These are phyloP conservation scores for Acleris sparsana DNA, from an alignment of 2,888 invertebrate genomes.

Conservation along the genomic window DNA sequence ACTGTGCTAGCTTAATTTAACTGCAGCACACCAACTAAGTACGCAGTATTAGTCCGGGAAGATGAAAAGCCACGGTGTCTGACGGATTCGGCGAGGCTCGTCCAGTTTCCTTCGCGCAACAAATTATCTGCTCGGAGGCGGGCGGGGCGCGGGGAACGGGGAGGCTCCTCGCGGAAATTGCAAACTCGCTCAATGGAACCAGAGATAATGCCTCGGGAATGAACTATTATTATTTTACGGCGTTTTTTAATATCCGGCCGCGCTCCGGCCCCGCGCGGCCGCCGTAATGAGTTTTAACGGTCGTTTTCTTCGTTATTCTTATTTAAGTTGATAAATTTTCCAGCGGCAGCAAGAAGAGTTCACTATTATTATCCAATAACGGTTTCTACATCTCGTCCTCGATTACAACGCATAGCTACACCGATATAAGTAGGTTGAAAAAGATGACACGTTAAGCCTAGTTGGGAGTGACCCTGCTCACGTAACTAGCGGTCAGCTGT, in stretches of 20 bases:
- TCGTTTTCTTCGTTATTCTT: slow-evolving; percentile 10
- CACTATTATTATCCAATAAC: slow-evolving; percentile 13
- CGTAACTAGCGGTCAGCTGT: too few relatives aligned
- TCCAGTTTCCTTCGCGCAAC: slow-evolving; percentile 7
- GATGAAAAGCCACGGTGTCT: not conserved
- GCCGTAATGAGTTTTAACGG: slow-evolving; percentile 27
- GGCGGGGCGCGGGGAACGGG: slow-evolving; percentile 13
- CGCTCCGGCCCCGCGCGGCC: slow-evolving; percentile 16
- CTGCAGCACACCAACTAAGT: slow-evolving; percentile 12
- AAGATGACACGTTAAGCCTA: too few relatives aligned
- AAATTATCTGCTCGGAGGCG: not conserved
- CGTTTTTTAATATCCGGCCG: slow-evolving; percentile 48
- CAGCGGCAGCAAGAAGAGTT: not conserved
- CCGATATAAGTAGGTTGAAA: too few relatives aligned
- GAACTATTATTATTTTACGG: slow-evolving; percentile 52
- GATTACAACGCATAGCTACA: too few relatives aligned
- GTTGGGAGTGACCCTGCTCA: too few relatives aligned
- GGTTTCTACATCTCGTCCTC: too few relatives aligned
- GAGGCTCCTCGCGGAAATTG: slow-evolving; percentile 52
- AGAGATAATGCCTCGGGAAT: slow-evolving; percentile 50
- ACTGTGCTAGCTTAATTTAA: slow-evolving; percentile 16
- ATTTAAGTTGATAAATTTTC: not conserved
- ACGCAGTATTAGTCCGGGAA: not conserved
- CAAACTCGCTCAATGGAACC: slow-evolving; percentile 53
- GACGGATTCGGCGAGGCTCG: slow-evolving; percentile 10